These are phyloP conservation scores for Catocala fraxini DNA, from an alignment of 2,888 invertebrate genomes.

Conservation along the genomic window DNA sequence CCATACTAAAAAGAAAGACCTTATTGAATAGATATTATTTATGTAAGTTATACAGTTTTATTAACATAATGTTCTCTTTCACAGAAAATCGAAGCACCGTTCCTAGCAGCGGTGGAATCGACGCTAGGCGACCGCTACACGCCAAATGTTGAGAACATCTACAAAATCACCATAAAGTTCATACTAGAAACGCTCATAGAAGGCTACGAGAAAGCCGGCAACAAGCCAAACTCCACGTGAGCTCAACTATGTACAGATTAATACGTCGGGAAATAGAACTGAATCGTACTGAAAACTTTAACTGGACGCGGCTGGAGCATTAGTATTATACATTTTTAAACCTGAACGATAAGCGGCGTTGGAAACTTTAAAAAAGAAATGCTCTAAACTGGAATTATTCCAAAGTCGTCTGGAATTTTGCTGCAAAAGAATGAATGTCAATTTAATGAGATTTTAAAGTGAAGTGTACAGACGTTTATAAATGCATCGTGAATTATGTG, in stretches of 20 bases:
- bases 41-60: too few relatives aligned
- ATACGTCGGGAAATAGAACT: conserved; percentile 30
- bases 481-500: conserved; percentile 58
- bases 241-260: conserved; percentile 45
- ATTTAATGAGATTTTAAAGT: conserved; percentile 54
- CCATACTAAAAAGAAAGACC: too few relatives aligned
- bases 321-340: conserved; percentile 24
- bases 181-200: conserved; percentile 95
- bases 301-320: conserved; percentile 15
- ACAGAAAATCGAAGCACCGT: conserved; percentile 97
- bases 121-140: conserved; percentile 96
- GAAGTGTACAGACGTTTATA: conserved; percentile 52
- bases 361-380: conserved; percentile 40
- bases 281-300: conserved; percentile 30
- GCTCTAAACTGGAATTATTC: conserved; percentile 41
- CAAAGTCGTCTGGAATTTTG: conserved; percentile 28
- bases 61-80: conserved; percentile 38
- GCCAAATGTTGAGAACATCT: conserved; percentile 96
- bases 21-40: too few relatives aligned
- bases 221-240: conserved; percentile 69
- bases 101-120: conserved; percentile 94
- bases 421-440: conserved; percentile 51
- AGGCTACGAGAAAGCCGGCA: conserved; percentile 90
- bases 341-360: conserved; percentile 13
- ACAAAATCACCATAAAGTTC: conserved; percentile 96